Conservation (phyloP, 1,140 invertebrate species). For the Musca vetustissima region DNA sequence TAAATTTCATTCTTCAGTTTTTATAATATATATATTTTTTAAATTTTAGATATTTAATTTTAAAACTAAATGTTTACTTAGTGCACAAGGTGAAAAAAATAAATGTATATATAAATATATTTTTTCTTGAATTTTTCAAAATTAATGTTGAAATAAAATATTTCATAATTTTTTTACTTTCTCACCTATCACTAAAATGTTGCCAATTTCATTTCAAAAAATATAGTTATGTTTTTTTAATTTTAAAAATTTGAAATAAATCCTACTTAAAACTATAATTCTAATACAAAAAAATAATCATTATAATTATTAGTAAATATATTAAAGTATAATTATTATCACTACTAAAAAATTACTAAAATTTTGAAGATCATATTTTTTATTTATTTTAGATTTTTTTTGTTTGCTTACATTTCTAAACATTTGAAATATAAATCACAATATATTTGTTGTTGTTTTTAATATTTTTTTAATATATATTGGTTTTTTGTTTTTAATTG, state of each 20-base stretch:
- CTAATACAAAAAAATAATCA: not conserved
- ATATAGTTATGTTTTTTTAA: not conserved
- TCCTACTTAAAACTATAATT: not conserved
- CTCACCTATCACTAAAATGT: too few relatives aligned
- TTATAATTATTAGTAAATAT: too few relatives aligned
- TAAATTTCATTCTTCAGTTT: not conserved
- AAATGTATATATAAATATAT: not conserved
- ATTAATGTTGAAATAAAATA: too few relatives aligned
- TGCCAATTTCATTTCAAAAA: too few relatives aligned
- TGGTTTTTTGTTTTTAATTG: too few relatives aligned
- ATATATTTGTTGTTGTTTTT: constrained; percentile 1
- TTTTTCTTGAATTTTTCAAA: too few relatives aligned
- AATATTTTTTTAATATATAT: not conserved
- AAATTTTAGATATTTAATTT: not conserved
- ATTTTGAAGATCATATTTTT: too few relatives aligned
- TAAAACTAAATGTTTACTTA: not conserved
- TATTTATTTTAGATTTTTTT: too few relatives aligned
- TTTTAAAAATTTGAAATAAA: not conserved
- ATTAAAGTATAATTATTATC: not conserved
- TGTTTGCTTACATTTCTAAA: not conserved
- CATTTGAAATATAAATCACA: constrained; percentile 24
- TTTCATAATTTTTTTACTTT: too few relatives aligned
- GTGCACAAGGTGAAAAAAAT: not conserved
- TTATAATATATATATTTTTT: not conserved
- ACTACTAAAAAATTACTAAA: not conserved